Conservation (phyloP, 2,888 invertebrate genomes). For the Acanthopleura granulata region DNA sequence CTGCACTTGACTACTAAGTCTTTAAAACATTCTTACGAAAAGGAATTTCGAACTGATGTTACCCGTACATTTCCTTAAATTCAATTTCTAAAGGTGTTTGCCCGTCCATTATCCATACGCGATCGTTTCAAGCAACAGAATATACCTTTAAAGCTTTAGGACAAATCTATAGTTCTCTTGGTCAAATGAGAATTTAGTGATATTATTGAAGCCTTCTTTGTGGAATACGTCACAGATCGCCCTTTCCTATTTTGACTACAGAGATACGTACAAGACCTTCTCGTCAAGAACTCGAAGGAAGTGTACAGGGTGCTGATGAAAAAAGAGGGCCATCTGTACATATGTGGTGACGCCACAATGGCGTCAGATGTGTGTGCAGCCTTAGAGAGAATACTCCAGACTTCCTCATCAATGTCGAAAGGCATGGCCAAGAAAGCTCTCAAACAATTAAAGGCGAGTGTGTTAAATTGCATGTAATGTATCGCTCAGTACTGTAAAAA, state of each 20-base stretch:
- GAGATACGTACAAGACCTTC: constrained; percentile 94
- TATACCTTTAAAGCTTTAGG: too few relatives aligned
- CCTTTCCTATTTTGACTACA: constrained; percentile 64
- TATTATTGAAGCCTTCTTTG: neutral
- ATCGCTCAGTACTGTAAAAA: too few relatives aligned
- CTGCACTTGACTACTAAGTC: neutral
- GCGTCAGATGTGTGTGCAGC: constrained; percentile 95
- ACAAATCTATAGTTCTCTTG: too few relatives aligned
- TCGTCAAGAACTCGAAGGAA: constrained; percentile 83
- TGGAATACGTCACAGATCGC: neutral
- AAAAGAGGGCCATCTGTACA: constrained; percentile 90
- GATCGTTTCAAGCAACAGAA: too few relatives aligned
- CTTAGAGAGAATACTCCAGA: constrained; percentile 78
- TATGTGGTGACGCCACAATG: constrained; percentile 98
- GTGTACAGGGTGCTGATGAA: constrained; percentile 82
- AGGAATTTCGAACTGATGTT: neutral
- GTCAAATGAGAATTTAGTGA: too few relatives aligned
- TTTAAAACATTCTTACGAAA: neutral
- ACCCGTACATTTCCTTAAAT: too few relatives aligned
- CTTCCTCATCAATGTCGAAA: too few relatives aligned
- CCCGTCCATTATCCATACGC: too few relatives aligned
- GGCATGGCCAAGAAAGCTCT: too few relatives aligned
- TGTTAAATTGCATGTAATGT: too few relatives aligned
- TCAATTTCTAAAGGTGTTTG: too few relatives aligned
- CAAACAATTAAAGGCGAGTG: too few relatives aligned